Percentiles rank a stretch among this genome's conserved stretches.
Conservation (phyloP, 2,888 invertebrate species). For the Tiliacea citrago region DNA sequence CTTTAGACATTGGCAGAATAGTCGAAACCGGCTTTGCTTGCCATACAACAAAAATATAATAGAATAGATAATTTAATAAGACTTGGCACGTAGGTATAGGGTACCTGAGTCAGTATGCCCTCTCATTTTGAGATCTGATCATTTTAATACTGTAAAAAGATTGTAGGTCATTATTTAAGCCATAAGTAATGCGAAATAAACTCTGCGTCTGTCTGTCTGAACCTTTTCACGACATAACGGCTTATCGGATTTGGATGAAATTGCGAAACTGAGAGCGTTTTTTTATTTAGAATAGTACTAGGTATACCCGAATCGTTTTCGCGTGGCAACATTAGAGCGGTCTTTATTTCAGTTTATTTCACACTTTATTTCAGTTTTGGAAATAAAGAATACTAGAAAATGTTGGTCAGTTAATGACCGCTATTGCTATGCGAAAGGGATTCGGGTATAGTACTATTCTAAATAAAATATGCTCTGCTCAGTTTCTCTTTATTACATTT, state of each 20-base stretch:
- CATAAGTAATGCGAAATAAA: background rate
- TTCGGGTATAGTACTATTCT: background rate
- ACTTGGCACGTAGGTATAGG: background rate
- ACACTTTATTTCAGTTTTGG: too few species aligned
- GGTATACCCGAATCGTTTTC: too few species aligned
- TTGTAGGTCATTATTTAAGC: background rate
- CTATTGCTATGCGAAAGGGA: too few species aligned
- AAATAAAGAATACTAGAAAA: too few species aligned
- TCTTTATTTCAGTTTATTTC: too few species aligned
- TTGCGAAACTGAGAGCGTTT: background rate
- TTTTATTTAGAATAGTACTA: too few species aligned
- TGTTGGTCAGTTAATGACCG: too few species aligned
- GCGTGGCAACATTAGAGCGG: too few species aligned
- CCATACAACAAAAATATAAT: too few species aligned
- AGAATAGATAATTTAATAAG: too few species aligned
- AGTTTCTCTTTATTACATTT: background rate
- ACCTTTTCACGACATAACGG: background rate
- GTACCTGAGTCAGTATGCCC: background rate
- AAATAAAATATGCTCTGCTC: background rate
- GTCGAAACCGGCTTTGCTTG: too few species aligned
- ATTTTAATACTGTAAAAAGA: background rate
- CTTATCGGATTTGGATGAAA: background rate
- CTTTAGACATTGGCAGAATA: too few species aligned
- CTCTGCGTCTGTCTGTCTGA: background rate
- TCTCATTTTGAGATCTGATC: background rate